Evolutionary conservation across 2,888 invertebrate genomes (phyloP).

Genomic region (Xanthorhoe designata): DNA sequence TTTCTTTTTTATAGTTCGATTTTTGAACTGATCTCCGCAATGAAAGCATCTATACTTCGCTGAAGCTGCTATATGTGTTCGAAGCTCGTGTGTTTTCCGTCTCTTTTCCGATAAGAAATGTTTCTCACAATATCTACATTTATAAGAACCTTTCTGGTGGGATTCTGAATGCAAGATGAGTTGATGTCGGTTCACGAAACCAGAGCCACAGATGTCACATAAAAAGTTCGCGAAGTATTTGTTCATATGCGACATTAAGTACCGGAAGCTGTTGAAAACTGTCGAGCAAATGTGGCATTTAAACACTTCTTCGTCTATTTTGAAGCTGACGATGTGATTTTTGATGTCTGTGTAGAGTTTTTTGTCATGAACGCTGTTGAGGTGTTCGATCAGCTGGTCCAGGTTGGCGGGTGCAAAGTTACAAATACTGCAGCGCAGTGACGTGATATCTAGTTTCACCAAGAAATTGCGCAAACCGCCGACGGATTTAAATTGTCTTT

Average conservation of each 20-base stretch:
- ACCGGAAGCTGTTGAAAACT: slow-evolving; percentile 56
- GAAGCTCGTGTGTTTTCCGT: slow-evolving; percentile 16
- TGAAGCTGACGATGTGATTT: slow-evolving; percentile 59
- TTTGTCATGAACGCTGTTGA: slow-evolving; percentile 51
- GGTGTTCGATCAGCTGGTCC: slow-evolving; percentile 52
- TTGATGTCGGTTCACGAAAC: slow-evolving; percentile 59
- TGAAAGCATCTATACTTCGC: slow-evolving; percentile 43
- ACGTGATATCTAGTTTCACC: slow-evolving; percentile 67
- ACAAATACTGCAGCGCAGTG: slow-evolving; percentile 61
- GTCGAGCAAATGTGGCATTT: slow-evolving; percentile 56
- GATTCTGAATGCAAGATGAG: slow-evolving; percentile 62
- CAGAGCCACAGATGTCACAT: slow-evolving; percentile 58
- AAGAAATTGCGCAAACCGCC: slow-evolving; percentile 37
- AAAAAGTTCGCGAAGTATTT: slow-evolving; percentile 59
- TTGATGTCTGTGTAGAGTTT: slow-evolving; percentile 50
- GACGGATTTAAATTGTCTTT: slow-evolving; percentile 23
- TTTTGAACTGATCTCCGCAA: slow-evolving; percentile 55
- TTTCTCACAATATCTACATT: slow-evolving; percentile 34
- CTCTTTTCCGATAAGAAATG: slow-evolving; percentile 12
- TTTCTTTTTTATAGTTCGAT: slow-evolving; percentile 41
- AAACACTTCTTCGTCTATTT: slow-evolving; percentile 51
- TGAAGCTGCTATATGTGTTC: slow-evolving; percentile 8
- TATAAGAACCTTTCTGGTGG: slow-evolving; percentile 30
- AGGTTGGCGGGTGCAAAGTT: slow-evolving; percentile 41
- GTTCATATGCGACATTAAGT: slow-evolving; percentile 62